Evolutionary conservation across 1,140 invertebrate genomes (phyloP).

Genomic region (Glossosoma conforme): DNA sequence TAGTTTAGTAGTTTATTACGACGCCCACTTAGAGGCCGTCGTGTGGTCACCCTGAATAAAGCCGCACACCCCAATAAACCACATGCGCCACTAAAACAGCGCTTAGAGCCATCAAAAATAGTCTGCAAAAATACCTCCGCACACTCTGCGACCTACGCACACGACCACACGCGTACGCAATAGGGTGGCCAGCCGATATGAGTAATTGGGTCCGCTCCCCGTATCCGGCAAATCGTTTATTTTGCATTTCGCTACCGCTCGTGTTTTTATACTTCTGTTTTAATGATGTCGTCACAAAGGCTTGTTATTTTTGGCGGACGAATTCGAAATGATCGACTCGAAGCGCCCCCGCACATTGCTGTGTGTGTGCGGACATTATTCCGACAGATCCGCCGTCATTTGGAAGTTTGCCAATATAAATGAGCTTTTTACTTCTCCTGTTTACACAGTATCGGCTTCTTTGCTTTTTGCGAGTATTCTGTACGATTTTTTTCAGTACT

Average conservation of each 20-base stretch:
- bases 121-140: slow-evolving; percentile 17
- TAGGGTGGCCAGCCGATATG: too few relatives aligned
- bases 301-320: slow-evolving; percentile 28
- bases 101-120: slow-evolving; percentile 20
- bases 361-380: slow-evolving; percentile 3
- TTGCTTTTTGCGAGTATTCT: slow-evolving; percentile 13
- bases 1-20: too few relatives aligned
- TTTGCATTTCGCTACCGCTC: slow-evolving; percentile 24
- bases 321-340: slow-evolving; percentile 23
- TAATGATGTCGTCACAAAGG: slow-evolving; percentile 26
- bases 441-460: slow-evolving; percentile 14
- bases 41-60: slow-evolving; percentile 1
- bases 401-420: slow-evolving; percentile 17
- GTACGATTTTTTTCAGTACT: too few relatives aligned
- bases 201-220: slow-evolving; percentile 23
- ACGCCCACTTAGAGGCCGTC: too few relatives aligned
- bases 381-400: slow-evolving; percentile 19
- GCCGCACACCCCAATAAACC: slow-evolving; percentile 10
- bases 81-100: slow-evolving; percentile 24
- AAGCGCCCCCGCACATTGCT: slow-evolving; percentile 8
- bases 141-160: background rate
- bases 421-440: slow-evolving; percentile 13
- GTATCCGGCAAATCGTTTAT: slow-evolving; percentile 16
- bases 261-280: slow-evolving; percentile 23
- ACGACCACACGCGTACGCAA: too few relatives aligned